Conservation (phyloP, 2,797 vertebrate species). For the Falco cherrug region DNA sequence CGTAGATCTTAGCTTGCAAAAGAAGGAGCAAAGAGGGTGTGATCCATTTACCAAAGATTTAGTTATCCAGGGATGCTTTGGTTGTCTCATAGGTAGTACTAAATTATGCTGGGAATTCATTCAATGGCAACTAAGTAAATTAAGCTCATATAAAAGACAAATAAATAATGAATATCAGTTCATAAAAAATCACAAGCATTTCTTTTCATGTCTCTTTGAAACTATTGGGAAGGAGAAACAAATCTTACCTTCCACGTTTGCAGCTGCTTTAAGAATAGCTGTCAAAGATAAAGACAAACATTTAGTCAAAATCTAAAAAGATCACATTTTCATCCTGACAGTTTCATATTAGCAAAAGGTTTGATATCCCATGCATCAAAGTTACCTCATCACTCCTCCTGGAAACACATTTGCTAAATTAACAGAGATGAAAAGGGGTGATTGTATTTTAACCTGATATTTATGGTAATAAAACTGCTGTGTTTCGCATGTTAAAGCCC, state of each 20-base stretch:
- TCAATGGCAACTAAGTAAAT: background rate
- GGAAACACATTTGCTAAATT: background rate
- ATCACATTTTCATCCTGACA: background rate
- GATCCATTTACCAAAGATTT: background rate
- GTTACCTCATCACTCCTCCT: background rate
- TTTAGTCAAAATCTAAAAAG: background rate
- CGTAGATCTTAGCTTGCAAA: background rate
- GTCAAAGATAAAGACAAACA: background rate
- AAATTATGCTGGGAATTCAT: background rate
- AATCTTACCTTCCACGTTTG: background rate
- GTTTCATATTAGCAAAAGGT: background rate
- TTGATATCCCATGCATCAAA: background rate
- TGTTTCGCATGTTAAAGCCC: background rate
- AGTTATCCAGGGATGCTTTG: background rate
- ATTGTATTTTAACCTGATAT: background rate
- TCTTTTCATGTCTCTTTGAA: background rate
- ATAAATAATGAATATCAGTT: background rate
- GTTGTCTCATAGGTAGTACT: background rate
- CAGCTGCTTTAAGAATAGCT: background rate
- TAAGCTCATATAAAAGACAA: background rate
- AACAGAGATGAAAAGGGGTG: background rate
- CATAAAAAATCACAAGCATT: fast-evolving
- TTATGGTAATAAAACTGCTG: background rate
- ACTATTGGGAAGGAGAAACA: background rate
- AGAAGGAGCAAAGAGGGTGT: background rate